Conservation (phyloP, 2,113 vertebrate genomes). For the Peromyscus leucopus region DNA sequence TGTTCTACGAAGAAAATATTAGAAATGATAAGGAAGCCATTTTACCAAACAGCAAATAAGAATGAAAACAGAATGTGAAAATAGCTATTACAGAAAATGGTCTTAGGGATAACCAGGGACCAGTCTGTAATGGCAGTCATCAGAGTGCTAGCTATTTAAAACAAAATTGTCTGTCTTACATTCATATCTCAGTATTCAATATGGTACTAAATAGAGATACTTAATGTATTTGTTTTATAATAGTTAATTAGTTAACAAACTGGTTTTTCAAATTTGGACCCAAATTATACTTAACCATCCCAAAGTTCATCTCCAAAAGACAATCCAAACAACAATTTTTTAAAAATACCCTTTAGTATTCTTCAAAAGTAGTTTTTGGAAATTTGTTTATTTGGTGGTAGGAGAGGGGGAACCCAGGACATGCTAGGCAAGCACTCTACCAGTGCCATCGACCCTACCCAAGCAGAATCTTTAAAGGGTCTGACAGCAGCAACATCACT, state of each 20-base stretch:
- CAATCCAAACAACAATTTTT: neutral
- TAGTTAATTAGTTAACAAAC: neutral
- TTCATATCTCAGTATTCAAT: neutral
- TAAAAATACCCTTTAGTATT: neutral
- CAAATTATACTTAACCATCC: conserved; percentile 37
- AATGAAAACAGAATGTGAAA: neutral
- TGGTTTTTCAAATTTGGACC: conserved; percentile 20
- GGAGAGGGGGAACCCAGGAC: neutral
- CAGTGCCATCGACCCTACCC: no score
- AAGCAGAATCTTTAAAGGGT: conserved; percentile 50
- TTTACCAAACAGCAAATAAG: conserved; percentile 29
- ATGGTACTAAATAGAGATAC: neutral
- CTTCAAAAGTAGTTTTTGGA: conserved; percentile 47
- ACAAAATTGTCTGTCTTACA: neutral
- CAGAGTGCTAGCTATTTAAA: neutral
- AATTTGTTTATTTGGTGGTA: neutral
- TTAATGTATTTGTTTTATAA: conserved; percentile 2
- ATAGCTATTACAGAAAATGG: neutral
- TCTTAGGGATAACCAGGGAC: neutral
- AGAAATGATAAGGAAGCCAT: neutral
- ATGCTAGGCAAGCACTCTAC: neutral
- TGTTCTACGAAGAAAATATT: conserved; percentile 3
- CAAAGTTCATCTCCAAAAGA: conserved; percentile 43
- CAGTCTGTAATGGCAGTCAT: neutral
- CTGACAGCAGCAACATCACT: conserved; percentile 13